Base-by-base conservation (phyloP, 1,140 invertebrate species). In the Neotoxoptera formosana region DNA sequence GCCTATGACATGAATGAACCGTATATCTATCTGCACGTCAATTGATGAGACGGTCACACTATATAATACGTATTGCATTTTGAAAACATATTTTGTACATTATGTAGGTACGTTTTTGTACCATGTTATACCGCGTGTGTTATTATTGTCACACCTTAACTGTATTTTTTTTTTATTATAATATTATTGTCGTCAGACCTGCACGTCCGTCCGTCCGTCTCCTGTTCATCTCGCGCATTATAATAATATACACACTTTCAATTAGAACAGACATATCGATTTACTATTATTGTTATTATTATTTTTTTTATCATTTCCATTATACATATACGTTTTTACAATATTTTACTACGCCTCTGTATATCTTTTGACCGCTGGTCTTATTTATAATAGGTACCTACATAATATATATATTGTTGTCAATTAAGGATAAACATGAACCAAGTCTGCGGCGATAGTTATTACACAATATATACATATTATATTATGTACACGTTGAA, bases 81-180 rank as follows among this genome's bases (percentile, higher is more conserved):
- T 76, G 30, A 76, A n/a, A 76, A 30, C 30, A 30, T 60, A 56
- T 56, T 41, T 23, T 84, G 23, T 36, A n/a, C n/a, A n/a, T n/a
- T n/a, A 81, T 20, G 51, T 76, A 76, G 0, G 14, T 36, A 41
- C 34, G 21, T 23, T 84, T 25, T 41, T 84, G 25, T 45, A 25
- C 3, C 21, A 25, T 25, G 25, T 25, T 25, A 45, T 45, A 84
- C 36, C 41, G 21, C 41, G 21, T 23, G 41, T 41, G 21, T 41
- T 41, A 25, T 84, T 84, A 84, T 84, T 84, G 83, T 84, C 83
- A 84, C 83, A 84, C 21, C 83, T 41, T 45, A 84, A 84, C 83
- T 2, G 83, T 84, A 2, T 41, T 41, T 41, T 41, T 41, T 84
- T 84, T 25, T 84, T 84, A n/a, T 76, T 76, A 76, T 17, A 17